Base-by-base conservation (phyloP, 1,140 invertebrate genomes). In the Gryllus bimaculatus region DNA sequence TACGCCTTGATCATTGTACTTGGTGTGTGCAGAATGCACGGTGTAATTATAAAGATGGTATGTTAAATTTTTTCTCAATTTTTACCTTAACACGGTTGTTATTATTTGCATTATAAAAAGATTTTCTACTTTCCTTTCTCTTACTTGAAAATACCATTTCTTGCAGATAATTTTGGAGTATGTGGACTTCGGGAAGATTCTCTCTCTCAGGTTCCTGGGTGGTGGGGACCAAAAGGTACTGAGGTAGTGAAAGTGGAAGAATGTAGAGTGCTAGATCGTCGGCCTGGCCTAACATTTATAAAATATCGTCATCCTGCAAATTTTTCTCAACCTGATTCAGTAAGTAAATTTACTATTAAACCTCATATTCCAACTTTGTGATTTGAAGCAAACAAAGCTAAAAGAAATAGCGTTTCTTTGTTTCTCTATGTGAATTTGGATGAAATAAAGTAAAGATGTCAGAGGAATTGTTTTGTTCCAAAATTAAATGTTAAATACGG, bases 21-120 rank as follows among this genome's bases (percentile, higher is more conserved):
- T 97, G 96, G 96, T 97, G 95, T 85, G 95, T 97, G 0, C 95
- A 97, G 84, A 96, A 96, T 83, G 94, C 94, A 0, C 88, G 91
- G n/a, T 97, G 96, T 85, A 94, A 96, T 85, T 92, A 93, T 82
- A 92, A 92, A 83, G 92, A 95, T 83, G 93, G 90, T 91, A 82
- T 83, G 83, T 81, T 39, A 39, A 2, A 39, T 39, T 39, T 39
- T 39, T 5, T 39, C 8, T 75, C 74, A n/a, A 0, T 75, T 12
- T 39, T 21, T 8, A 10, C 1, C 10, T 21, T 75, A 15, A 75
- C 4, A 18, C 12, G 2, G n/a, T 20, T 75, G 0, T 75, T 18
- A 18, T 75, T n/a, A 20, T 75, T 75, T 39, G 74, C n/a, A 75
- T 75, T 76, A 10, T 76, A 8, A 5, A 76, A 26, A 76, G 7